These are phyloP conservation scores for Rhineura floridana DNA, from an alignment of 2,113 vertebrate species.

Conservation along the genomic window DNA sequence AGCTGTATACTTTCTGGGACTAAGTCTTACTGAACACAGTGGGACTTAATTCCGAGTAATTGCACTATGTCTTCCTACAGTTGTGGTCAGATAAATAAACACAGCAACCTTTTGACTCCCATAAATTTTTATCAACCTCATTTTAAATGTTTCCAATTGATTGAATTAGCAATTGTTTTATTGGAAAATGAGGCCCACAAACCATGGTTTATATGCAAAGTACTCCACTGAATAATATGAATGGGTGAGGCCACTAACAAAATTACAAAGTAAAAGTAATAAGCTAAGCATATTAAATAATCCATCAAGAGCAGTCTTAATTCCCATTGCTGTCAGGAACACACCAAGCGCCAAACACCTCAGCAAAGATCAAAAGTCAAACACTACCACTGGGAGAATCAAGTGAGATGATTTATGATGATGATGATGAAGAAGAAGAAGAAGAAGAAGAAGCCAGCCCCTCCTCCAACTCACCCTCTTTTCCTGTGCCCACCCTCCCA, in stretches of 20 bases:
- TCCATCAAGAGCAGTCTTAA: conserved; percentile 23
- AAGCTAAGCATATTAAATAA: not conserved
- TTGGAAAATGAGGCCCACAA: conserved; percentile 42
- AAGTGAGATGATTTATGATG: not conserved
- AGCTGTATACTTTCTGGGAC: too few species aligned
- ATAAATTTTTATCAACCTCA: conserved; percentile 51
- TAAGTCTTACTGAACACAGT: too few species aligned
- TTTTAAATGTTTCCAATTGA: conserved; percentile 32
- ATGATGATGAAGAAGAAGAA: too few species aligned
- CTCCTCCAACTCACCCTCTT: too few species aligned
- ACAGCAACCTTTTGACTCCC: conserved; percentile 33
- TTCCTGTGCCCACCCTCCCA: too few species aligned
- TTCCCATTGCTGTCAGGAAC: not conserved
- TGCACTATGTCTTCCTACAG: conserved; percentile 20
- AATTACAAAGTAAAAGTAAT: conserved; percentile 5
- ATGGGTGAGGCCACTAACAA: not conserved
- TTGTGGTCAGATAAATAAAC: conserved; percentile 35
- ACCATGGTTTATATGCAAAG: conserved; percentile 37
- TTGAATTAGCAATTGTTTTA: conserved; percentile 40
- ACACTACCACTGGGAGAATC: not conserved
- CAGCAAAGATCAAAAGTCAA: not conserved
- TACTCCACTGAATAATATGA: fast-evolving
- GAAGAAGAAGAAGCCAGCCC: too few species aligned
- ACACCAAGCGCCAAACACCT: not conserved
- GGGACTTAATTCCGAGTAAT: too few species aligned